Evolutionary conservation across 2,797 vertebrate genomes (phyloP).

Genomic region (Neoniphon sammara): DNA sequence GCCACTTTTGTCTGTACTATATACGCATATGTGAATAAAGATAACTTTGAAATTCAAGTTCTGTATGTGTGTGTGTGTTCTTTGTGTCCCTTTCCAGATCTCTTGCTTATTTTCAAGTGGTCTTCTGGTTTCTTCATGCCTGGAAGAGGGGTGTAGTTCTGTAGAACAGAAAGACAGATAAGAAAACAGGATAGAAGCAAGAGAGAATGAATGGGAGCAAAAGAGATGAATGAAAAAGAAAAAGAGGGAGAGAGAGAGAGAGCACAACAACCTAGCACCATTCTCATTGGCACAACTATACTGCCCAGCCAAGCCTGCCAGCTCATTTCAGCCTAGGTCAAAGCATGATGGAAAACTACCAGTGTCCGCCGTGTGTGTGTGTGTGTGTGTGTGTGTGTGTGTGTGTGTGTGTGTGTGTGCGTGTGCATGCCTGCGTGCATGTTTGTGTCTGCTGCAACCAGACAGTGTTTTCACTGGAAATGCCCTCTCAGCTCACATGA

Average conservation of each 20-base stretch:
- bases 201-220: constrained; percentile 44
- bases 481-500: constrained; percentile 68
- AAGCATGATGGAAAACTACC: constrained; percentile 80
- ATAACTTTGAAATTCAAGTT: too few species aligned
- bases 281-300: constrained; percentile 56
- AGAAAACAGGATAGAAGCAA: constrained; percentile 46
- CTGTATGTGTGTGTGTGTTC: too few species aligned
- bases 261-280: constrained; percentile 56
- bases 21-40: too few species aligned
- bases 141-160: too few species aligned
- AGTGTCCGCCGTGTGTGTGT: constrained; percentile 59
- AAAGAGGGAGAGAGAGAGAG: constrained; percentile 17
- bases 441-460: constrained; percentile 51
- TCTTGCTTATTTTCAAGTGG: too few species aligned
- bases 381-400: constrained; percentile 41
- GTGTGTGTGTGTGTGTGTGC: constrained; percentile 32
- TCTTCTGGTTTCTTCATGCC: too few species aligned
- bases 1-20: too few species aligned
- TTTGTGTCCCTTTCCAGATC: too few species aligned
- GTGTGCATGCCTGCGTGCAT: background rate
- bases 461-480: constrained; percentile 82
- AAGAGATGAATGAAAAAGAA: constrained; percentile 57
- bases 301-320: constrained; percentile 51
- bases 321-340: constrained; percentile 60
- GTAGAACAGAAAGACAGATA: constrained; percentile 1